These are phyloP conservation scores for Rhombomys opimus DNA, from an alignment of 2,113 vertebrate genomes.

Conservation along the genomic window DNA sequence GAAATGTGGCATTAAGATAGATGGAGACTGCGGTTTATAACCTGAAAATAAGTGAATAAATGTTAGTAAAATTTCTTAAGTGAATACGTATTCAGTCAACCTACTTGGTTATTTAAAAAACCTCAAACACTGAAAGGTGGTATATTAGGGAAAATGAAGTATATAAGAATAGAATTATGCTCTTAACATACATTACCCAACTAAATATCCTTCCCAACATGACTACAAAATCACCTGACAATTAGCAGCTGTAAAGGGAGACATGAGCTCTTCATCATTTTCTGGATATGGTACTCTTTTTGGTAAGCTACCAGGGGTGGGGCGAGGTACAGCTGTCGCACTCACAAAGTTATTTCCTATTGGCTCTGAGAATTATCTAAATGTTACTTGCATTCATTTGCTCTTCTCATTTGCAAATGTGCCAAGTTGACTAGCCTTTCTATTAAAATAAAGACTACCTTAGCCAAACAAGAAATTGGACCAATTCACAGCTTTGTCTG, in stretches of 20 bases:
- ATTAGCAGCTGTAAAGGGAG: conserved; percentile 54
- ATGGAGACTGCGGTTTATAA: background rate
- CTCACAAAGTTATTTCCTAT: conserved; percentile 52
- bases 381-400: conserved; percentile 69
- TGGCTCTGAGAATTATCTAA: conserved; percentile 67
- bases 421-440: conserved; percentile 80
- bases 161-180: background rate
- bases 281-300: conserved; percentile 39
- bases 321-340: background rate
- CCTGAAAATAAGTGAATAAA: conserved; percentile 19
- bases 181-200: background rate
- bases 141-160: background rate
- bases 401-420: conserved; percentile 73
- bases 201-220: conserved; percentile 13
- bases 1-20: conserved; percentile 14
- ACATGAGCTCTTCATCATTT: conserved; percentile 51
- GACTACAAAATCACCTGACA: background rate
- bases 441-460: conserved; percentile 84
- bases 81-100: background rate
- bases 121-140: background rate
- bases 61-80: conserved; percentile 19
- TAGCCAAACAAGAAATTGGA: conserved; percentile 84
- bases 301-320: background rate
- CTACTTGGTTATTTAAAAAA: background rate
- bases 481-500: conserved; percentile 82